Conservation (phyloP, 2,797 vertebrate genomes). For the Alauda arvensis region DNA sequence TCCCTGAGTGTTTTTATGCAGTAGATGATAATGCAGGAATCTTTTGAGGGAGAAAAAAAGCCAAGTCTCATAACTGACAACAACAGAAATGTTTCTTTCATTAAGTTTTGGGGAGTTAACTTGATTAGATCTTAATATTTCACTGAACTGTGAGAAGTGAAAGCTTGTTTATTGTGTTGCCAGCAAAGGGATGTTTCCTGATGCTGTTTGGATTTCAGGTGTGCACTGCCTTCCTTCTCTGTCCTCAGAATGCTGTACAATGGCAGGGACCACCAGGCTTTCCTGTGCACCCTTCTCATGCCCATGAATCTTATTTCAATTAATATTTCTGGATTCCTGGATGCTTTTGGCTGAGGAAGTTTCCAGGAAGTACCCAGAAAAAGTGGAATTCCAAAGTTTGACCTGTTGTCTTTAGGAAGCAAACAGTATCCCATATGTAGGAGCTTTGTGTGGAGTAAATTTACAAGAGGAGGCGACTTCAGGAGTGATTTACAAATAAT, state of each 20-base stretch:
- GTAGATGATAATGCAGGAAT: neutral
- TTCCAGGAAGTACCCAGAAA: neutral
- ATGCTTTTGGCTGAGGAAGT: neutral
- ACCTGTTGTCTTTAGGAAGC: neutral
- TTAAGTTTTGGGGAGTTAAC: neutral
- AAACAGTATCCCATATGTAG: neutral
- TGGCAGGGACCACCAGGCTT: neutral
- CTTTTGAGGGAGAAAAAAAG: neutral
- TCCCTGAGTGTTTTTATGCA: neutral
- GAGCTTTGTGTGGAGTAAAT: neutral
- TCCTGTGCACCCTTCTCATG: neutral
- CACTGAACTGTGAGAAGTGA: neutral
- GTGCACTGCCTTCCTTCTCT: neutral
- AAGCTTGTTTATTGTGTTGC: neutral
- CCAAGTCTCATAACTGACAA: neutral
- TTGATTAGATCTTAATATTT: neutral
- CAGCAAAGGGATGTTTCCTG: neutral
- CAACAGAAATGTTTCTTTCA: neutral
- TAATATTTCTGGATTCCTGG: neutral
- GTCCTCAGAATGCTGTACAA: rapidly evolving
- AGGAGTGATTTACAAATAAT: neutral
- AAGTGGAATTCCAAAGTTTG: neutral
- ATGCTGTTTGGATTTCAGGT: neutral
- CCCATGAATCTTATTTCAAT: neutral
- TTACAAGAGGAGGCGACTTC: neutral